Conservation (phyloP, 1,140 invertebrate genomes). For the Drosophila nebulosa region DNA sequence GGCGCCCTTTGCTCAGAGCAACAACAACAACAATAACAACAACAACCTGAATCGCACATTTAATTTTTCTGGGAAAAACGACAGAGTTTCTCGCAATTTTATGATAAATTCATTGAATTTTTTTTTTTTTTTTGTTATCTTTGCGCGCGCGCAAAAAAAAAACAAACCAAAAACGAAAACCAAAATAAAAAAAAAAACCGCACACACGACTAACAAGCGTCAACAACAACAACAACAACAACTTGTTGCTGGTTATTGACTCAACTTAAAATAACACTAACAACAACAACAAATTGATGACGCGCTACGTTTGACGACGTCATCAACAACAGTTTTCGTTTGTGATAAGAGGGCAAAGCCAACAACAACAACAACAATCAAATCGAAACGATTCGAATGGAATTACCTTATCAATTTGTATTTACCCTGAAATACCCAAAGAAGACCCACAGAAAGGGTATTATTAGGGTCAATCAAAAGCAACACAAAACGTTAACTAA, state of each 20-base stretch:
- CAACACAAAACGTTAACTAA: neutral
- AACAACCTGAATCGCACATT: conserved; percentile 36
- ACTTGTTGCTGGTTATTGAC: conserved; percentile 38
- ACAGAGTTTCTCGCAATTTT: conserved; percentile 79
- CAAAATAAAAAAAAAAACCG: neutral
- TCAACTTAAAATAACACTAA: conserved; percentile 14
- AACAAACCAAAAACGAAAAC: neutral
- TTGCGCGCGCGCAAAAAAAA: conserved; percentile 29
- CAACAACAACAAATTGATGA: neutral
- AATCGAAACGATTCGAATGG: too few relatives aligned
- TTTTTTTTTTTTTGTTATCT: conserved; percentile 59
- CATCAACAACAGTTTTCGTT: too few relatives aligned
- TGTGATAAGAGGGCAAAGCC: too few relatives aligned
- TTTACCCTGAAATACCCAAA: too few relatives aligned
- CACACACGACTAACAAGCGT: conserved; percentile 4
- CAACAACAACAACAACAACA: conserved; percentile 19
- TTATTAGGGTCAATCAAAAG: too few relatives aligned
- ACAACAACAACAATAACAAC: neutral
- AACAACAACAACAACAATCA: too few relatives aligned
- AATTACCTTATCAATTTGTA: too few relatives aligned
- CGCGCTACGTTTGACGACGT: too few relatives aligned
- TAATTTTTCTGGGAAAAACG: conserved; percentile 77
- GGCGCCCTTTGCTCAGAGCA: conserved; percentile 37
- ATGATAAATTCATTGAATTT: conserved; percentile 80
- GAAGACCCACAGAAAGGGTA: too few relatives aligned